Percentiles rank a stretch among this genome's conserved stretches.
phyloP scores from a whole-genome alignment of 1,140 invertebrate genomes.

The Sitophilus oryzae region DNA sequence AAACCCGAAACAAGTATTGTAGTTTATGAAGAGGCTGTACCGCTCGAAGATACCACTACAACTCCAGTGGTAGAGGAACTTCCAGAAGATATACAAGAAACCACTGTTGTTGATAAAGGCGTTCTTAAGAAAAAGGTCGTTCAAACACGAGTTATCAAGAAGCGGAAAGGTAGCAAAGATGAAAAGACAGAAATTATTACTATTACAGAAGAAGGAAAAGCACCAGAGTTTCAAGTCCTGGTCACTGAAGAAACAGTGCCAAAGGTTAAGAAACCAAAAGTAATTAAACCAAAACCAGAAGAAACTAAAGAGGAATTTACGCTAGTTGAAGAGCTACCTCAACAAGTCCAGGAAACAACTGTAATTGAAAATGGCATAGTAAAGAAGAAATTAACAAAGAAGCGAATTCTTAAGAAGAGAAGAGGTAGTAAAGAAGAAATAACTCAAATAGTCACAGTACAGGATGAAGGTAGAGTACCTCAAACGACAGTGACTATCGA shows the following conservation, averaged over 20 bases:
- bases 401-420: conserved; percentile 28
- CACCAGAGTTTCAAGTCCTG: conserved; percentile 4
- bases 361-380: conserved; percentile 32
- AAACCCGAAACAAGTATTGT: conserved; percentile 33
- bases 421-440: conserved; percentile 30
- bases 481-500: conserved; percentile 25
- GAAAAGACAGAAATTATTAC: conserved; percentile 37
- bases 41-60: not conserved
- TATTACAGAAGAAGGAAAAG: conserved; percentile 36
- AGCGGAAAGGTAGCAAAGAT: conserved; percentile 27
- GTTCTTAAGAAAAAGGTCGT: conserved; percentile 28
- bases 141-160: conserved; percentile 38
- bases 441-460: conserved; percentile 32
- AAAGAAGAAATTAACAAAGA: conserved; percentile 30
- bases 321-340: conserved; percentile 28
- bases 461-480: conserved; percentile 32
- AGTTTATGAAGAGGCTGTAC: conserved; percentile 26
- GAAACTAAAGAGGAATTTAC: conserved; percentile 22
- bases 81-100: conserved; percentile 42
- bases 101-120: conserved; percentile 16
- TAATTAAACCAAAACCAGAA: no score
- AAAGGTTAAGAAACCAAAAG: conserved; percentile 29
- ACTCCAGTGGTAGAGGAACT: conserved; percentile 27
- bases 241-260: conserved; percentile 24
- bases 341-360: conserved; percentile 25